These are phyloP conservation scores for Oreochromis grahami DNA, from an alignment of 2,797 vertebrate species.

Conservation along the genomic window DNA sequence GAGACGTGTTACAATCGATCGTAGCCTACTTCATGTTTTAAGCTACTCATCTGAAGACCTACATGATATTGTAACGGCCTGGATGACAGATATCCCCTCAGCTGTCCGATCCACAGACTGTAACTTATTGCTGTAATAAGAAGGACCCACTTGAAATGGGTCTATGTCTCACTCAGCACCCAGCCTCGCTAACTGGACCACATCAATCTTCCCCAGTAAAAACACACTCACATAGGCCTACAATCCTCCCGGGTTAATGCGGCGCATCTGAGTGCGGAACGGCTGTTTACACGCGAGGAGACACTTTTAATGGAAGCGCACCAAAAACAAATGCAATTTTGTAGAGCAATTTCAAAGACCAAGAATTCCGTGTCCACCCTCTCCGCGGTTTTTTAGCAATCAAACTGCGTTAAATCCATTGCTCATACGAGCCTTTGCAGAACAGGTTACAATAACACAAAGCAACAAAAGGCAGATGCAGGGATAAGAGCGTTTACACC, in stretches of 20 bases:
- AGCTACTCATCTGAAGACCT: background rate
- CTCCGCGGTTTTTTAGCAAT: slow-evolving; percentile 64
- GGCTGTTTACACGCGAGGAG: slow-evolving; percentile 99
- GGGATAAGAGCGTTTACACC: slow-evolving; percentile 17
- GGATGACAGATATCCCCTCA: slow-evolving; percentile 32
- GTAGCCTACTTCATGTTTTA: background rate
- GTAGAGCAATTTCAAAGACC: slow-evolving; percentile 88
- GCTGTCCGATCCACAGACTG: slow-evolving; percentile 49
- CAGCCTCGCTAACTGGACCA: slow-evolving; percentile 96
- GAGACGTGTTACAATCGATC: background rate
- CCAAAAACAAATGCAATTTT: slow-evolving; percentile 98
- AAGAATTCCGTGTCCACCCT: slow-evolving; percentile 70
- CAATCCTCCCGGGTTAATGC: slow-evolving; percentile 97
- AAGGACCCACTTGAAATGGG: slow-evolving; percentile 73
- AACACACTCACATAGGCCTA: slow-evolving; percentile 88
- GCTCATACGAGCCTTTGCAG: slow-evolving; percentile 43
- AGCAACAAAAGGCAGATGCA: slow-evolving; percentile 15
- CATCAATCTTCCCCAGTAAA: slow-evolving; percentile 98
- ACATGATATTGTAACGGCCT: background rate
- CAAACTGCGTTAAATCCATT: slow-evolving; percentile 71
- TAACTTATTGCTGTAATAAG: slow-evolving; percentile 67
- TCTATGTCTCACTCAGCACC: slow-evolving; percentile 94
- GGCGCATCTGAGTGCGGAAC: slow-evolving; percentile 99
- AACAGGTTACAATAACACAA: slow-evolving; percentile 28
- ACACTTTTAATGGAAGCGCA: slow-evolving; percentile 99